These are phyloP conservation scores for Lanius collurio DNA, from an alignment of 2,113 vertebrate genomes.

Conservation along the genomic window DNA sequence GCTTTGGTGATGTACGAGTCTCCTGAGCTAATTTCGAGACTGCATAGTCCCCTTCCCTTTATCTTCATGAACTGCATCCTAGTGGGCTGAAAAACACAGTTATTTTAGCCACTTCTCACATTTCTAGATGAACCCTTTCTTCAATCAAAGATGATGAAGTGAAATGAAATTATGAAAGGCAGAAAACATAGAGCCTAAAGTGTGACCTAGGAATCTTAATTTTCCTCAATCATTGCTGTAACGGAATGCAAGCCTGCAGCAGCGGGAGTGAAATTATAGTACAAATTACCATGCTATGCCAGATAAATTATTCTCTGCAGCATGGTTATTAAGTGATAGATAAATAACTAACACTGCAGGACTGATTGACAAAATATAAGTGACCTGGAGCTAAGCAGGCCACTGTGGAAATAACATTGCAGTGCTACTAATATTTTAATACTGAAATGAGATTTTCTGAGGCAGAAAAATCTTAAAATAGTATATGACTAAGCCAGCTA, in stretches of 20 bases:
- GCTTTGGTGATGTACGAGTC: neutral
- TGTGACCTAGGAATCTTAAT: slow-evolving; percentile 80
- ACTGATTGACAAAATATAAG: slow-evolving; percentile 81
- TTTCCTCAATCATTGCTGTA: slow-evolving; percentile 77
- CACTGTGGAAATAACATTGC: slow-evolving; percentile 69
- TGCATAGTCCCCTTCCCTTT: neutral
- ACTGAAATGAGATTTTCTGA: slow-evolving; percentile 74
- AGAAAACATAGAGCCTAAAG: slow-evolving; percentile 69
- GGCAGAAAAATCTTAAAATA: slow-evolving; percentile 61
- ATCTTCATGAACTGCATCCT: neutral
- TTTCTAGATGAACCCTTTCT: slow-evolving; percentile 58
- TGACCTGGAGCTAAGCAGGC: slow-evolving; percentile 77
- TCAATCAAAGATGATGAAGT: slow-evolving; percentile 57
- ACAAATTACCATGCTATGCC: slow-evolving; percentile 81
- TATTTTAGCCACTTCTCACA: slow-evolving; percentile 13
- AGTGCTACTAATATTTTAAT: slow-evolving; percentile 64
- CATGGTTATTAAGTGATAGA: slow-evolving; percentile 80
- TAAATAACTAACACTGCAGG: slow-evolving; percentile 81
- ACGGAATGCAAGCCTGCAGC: slow-evolving; percentile 74
- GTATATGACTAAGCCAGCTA: neutral
- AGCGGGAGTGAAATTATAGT: slow-evolving; percentile 79
- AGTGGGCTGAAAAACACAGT: neutral
- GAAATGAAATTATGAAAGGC: slow-evolving; percentile 71
- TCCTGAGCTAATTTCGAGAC: neutral
- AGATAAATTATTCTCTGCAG: slow-evolving; percentile 79